Evolutionary conservation across 2,113 vertebrate genomes (phyloP), one percentile per base, ranked within the genome.

Genomic region (Nestor notabilis): DNA sequence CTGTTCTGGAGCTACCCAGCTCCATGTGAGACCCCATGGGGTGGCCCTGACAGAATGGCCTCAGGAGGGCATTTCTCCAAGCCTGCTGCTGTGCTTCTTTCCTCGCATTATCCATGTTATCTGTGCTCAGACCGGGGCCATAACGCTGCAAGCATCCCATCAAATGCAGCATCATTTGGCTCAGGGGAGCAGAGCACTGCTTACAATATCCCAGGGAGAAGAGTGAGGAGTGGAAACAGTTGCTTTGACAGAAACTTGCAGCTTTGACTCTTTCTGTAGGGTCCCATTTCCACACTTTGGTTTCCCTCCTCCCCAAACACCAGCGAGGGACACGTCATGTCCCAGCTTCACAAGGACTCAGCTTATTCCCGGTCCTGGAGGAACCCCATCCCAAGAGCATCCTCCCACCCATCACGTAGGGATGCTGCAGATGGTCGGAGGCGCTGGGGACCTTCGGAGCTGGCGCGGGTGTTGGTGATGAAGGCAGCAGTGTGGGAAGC

Each of bases 301-400:
- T 43, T 84, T 43, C 28, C 23, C 28, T 78, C 50, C 16, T 53
- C 74, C 64, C 44, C 50, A 37, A 37, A 6, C 3, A 19, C 53
- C 1, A 5, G 5, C 0, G 5, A 77, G 60, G 53, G 4, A 41
- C 37, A 2, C 5, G 0, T 4, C 58, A 14, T 0, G 1, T 81
- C 50, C 23, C 65, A 4, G 58, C n/a, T 43, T 41, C 5, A 35
- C 65, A 6, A 17, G 53, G 46, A 6, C 78, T 29, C 44, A 3
- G 21, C 61, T 81, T 1, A 1, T 43, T 61, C 31, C 25, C 3
- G 21, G 15, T 12, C 56, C 39, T 2, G 53, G 65, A 76, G 61
- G 47, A 55, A 4, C 9, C 77, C 18, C 12, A 2, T 66, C 52
- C 61, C 13, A 0, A 9, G 39, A 55, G 43, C 64, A 25, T 17